Evolutionary conservation across 2,888 invertebrate genomes (phyloP).

Genomic region (Eledona agricola): DNA sequence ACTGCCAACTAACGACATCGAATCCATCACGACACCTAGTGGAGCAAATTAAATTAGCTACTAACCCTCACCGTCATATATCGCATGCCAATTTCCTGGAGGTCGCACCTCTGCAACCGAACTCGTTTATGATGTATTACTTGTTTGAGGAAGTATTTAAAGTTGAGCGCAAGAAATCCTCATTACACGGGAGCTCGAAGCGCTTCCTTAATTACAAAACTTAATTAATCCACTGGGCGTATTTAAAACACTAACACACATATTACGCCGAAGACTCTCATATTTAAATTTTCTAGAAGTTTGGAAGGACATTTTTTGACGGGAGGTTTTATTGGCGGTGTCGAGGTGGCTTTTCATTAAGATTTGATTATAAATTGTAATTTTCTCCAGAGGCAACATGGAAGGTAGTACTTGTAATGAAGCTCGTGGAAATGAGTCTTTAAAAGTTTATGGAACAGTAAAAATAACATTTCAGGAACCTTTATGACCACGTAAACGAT

Average conservation of each 20-base stretch:
- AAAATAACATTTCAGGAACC: too few species aligned
- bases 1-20: conserved; percentile 51
- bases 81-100: conserved; percentile 56
- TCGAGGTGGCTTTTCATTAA: conserved; percentile 10
- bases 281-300: conserved; percentile 20
- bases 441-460: too few species aligned
- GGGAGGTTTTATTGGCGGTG: neutral
- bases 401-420: too few species aligned
- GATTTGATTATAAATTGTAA: conserved; percentile 7
- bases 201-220: conserved; percentile 32
- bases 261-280: conserved; percentile 9
- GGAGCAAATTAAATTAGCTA: conserved; percentile 56
- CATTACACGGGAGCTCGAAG: conserved; percentile 5
- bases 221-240: conserved; percentile 28
- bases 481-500: too few species aligned
- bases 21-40: conserved; percentile 54
- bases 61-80: conserved; percentile 54
- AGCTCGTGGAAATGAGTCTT: too few species aligned
- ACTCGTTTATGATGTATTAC: conserved; percentile 42
- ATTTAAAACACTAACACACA: conserved; percentile 21
- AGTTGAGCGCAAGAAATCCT: conserved; percentile 18
- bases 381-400: too few species aligned
- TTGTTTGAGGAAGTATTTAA: conserved; percentile 36
- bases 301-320: conserved; percentile 2
- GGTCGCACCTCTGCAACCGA: conserved; percentile 36